Percentiles rank a stretch among this genome's conserved stretches.
These are phyloP conservation scores for Amblyopsis rosae DNA, from an alignment of 2,113 vertebrate genomes.

Conservation along the genomic window DNA sequence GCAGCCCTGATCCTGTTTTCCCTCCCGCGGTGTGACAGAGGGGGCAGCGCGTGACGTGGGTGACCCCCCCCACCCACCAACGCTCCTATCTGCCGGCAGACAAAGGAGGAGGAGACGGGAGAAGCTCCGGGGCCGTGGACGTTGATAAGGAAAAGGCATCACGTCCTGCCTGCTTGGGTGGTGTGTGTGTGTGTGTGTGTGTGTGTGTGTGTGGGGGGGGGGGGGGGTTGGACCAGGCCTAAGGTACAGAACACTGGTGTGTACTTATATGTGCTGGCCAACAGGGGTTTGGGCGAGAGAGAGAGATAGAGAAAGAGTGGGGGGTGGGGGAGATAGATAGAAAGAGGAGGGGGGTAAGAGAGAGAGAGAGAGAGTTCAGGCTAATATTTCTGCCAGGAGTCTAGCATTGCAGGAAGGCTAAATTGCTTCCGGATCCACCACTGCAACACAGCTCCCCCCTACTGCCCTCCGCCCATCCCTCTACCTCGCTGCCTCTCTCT, in stretches of 20 bases:
- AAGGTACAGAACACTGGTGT: constrained; percentile 26
- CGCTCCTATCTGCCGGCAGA: constrained; percentile 65
- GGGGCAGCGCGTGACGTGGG: constrained; percentile 85
- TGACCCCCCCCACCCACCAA: constrained; percentile 55
- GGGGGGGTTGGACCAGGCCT: constrained; percentile 38
- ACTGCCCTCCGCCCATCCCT: constrained; percentile 34
- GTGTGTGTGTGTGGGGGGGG: constrained; percentile 2
- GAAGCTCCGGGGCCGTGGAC: constrained; percentile 67
- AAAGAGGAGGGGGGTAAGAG: constrained; percentile 2
- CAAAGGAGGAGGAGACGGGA: constrained; percentile 65
- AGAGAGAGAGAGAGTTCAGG: constrained; percentile 81
- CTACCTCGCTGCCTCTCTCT: constrained; percentile 36
- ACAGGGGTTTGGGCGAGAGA: background rate
- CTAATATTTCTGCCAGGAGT: constrained; percentile 84
- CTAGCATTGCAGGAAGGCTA: constrained; percentile 84
- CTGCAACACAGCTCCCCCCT: constrained; percentile 63
- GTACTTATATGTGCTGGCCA: constrained; percentile 40
- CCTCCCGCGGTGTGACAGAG: constrained; percentile 48
- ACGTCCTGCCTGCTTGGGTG: constrained; percentile 50
- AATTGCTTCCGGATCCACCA: constrained; percentile 88
- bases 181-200: background rate
- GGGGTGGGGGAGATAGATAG: constrained; percentile 4
- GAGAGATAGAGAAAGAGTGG: background rate
- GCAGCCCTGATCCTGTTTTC: constrained; percentile 57
- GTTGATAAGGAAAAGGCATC: constrained; percentile 66